Evolutionary conservation across 2,113 vertebrate species (phyloP), one percentile per base, ranked within the genome.

Genomic region (Zingel zingel): DNA sequence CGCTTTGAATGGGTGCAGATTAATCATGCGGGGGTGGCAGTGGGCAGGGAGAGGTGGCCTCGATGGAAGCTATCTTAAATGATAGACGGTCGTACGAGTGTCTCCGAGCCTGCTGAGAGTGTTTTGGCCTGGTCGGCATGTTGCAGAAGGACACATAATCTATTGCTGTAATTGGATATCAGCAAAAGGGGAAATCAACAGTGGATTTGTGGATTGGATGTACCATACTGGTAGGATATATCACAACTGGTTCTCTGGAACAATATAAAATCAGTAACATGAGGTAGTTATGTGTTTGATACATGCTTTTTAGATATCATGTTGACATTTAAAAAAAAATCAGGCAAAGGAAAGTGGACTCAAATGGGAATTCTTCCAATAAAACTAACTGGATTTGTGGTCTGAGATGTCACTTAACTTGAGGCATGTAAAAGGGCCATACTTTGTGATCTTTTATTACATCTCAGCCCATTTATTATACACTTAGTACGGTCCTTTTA

Each of bases 1-100:
- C 8, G 47, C 83, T 89, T 83, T 74, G 81, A 91, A 91, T 74
- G 76, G 85, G 10, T n/a, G 27, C 57, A 77, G 85, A 92, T 94
- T 88, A 86, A 93, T 95, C 93, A 93, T 21, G 21, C 4, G 18
- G 45, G 30, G 50, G 25, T 48, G 74, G 83, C 51, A 66, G 69
- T 13, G 33, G 78, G 70, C 30, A 63, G 73, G 63, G 58, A 73
- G 61, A 33, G 58, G 58, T 79, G 88, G 90, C 86, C 92, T 90
- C 74, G 76, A 50, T 70, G 84, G 92, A 83, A 81, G 83, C 78
- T 58, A 79, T 84, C 71, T 21, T 21, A 58, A 67, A 85, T 90
- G 91, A 94, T 79, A 80, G 92, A 93, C 77, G 74, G 87, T 77
- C 27, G 0, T n/a, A 56, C 1, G 3, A 83, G 84, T 66, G 81